Evolutionary conservation across 1,140 invertebrate species (phyloP), one percentile per base, ranked within the genome.

Genomic region (Hetaerina americana): DNA sequence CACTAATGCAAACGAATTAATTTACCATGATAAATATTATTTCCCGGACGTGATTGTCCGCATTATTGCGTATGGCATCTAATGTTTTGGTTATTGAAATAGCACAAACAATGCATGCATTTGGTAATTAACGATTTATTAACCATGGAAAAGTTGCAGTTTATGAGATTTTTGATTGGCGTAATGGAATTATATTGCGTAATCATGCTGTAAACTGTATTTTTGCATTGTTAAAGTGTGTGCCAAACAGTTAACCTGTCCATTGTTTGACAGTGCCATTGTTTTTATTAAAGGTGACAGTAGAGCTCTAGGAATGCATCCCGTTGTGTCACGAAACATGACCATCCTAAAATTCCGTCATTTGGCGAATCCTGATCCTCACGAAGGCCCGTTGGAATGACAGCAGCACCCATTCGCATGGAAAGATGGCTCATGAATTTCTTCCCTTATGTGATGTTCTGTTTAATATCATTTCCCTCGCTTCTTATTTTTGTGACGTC

Each of bases 401-500:
- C 18, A 49, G 29, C 40, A n/a, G 28, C 22, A 0, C 24, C 28
- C 5, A 22, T 1, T 15, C 18, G 5, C n/a, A 12, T 26, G 27
- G 28, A 27, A 74, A 69, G 66, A 77, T 77, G 76, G 69, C 74
- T 66, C 76, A 79, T 74, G 90, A 94, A 84, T 93, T 94, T 80
- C 84, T 94, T 79, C 91, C 91, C 72, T 84, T 95, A 74, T 95
- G 92, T 84, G 92, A 95, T 83, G 89, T 94, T 49, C 83, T 95
- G 6, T 95, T 95, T 84, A 95, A 95, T 80, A 91, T 95, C 79
- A 93, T 95, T 73, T 94, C 92, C 12, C 82, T 95, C 68, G 91
- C 91, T n/a, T 91, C 90, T 1, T 94, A 95, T 80, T 95, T 95
- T 81, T 95, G 92, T 83, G 92, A 94, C 84, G 87, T 94, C 66